A percentile compares a stretch with the other conserved stretches of the same genome.
Evolutionary conservation across 2,888 invertebrate species (phyloP).

Genomic region (Ornithoptera priamus): DNA sequence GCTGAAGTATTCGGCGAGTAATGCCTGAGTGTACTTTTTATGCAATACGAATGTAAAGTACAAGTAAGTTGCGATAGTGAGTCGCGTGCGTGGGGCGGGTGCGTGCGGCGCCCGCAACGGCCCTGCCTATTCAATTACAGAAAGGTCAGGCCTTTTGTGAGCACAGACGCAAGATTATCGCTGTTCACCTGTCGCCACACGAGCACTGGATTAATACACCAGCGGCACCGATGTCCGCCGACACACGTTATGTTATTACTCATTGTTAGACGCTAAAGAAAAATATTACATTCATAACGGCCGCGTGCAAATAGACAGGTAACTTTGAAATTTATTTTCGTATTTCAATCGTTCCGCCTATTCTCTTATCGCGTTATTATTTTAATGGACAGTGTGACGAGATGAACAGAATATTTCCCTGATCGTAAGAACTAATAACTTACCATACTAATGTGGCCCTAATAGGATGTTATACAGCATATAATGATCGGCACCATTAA

Average conservation of each 20-base stretch:
- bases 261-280: slow-evolving; percentile 35
- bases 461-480: too few species aligned
- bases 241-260: slow-evolving; percentile 40
- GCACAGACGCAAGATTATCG: slow-evolving; percentile 71
- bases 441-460: too few species aligned
- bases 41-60: slow-evolving; percentile 34
- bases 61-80: slow-evolving; percentile 29
- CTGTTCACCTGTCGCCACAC: slow-evolving; percentile 67
- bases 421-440: too few species aligned
- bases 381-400: not conserved
- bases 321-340: slow-evolving; percentile 27
- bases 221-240: slow-evolving; percentile 1
- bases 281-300: slow-evolving; percentile 34
- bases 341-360: slow-evolving; percentile 20
- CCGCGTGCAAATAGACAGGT: slow-evolving; percentile 32
- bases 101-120: slow-evolving; percentile 62
- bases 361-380: slow-evolving; percentile 24
- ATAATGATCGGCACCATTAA: too few species aligned
- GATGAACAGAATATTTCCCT: too few species aligned
- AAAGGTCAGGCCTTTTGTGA: slow-evolving; percentile 73
- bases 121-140: slow-evolving; percentile 75
- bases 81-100: slow-evolving; percentile 67
- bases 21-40: slow-evolving; percentile 18
- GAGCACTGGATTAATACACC: slow-evolving; percentile 42
- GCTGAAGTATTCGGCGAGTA: slow-evolving; percentile 6